A percentile compares a stretch with the other conserved stretches of the same genome.
Conservation (phyloP, 2,797 vertebrate species). For the Poecilia velifera region DNA sequence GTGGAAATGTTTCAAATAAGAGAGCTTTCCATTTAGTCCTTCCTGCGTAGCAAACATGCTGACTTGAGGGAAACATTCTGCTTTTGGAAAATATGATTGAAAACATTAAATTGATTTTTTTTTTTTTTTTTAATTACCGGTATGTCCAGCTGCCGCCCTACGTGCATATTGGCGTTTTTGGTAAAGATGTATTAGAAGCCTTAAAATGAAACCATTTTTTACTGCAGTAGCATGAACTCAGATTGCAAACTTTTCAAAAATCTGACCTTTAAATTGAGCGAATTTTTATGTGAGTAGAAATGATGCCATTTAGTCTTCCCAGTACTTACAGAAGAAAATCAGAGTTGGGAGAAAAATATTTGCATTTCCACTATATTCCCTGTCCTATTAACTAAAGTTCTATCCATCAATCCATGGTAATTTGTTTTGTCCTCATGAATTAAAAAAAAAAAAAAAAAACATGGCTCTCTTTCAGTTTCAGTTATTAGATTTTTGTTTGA, state of each 20-base stretch:
- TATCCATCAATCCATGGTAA: not conserved
- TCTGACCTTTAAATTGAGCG: not conserved
- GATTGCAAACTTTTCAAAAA: not conserved
- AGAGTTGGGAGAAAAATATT: not conserved
- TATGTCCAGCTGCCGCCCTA: constrained; percentile 6
- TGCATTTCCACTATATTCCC: not conserved
- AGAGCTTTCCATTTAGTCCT: constrained; percentile 30
- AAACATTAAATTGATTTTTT: constrained; percentile 30
- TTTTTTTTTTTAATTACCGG: not conserved
- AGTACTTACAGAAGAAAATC: not conserved
- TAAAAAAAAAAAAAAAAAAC: not conserved
- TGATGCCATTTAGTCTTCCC: not conserved
- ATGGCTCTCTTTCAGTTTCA: not conserved
- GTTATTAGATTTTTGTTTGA: not conserved
- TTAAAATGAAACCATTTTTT: not conserved
- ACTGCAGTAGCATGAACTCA: not conserved
- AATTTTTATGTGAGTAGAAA: not conserved
- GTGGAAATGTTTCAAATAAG: constrained; percentile 44
- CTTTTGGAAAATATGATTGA: constrained; percentile 46
- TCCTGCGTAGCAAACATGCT: constrained; percentile 9
- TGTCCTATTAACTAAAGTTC: not conserved
- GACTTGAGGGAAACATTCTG: constrained; percentile 49
- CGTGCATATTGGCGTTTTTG: not conserved
- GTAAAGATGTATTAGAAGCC: not conserved
- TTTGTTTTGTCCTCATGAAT: not conserved